Evolutionary conservation across 1,140 invertebrate species (phyloP).

Genomic region (Triops longicaudatus): DNA sequence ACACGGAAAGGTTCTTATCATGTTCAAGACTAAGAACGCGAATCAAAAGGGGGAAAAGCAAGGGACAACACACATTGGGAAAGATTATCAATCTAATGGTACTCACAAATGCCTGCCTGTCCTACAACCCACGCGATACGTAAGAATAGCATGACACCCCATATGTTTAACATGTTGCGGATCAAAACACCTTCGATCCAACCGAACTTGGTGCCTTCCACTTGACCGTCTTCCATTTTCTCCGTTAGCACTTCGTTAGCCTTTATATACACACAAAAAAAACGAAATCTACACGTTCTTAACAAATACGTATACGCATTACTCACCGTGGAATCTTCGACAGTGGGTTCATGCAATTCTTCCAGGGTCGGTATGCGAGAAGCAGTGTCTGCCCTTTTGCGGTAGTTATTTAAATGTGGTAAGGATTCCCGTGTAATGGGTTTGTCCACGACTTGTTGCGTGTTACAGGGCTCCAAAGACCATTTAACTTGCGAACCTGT

Average conservation of each 20-base stretch:
- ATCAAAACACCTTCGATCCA: conserved; percentile 82
- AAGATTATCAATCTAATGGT: neutral
- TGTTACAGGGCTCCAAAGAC: neutral
- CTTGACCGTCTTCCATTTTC: neutral
- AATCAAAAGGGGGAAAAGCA: neutral
- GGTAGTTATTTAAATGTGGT: conserved; percentile 23
- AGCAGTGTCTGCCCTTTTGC: neutral
- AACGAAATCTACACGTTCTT: too few species aligned
- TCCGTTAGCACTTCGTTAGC: neutral
- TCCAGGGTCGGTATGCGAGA: conserved; percentile 19
- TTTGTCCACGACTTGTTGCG: neutral
- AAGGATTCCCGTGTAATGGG: neutral
- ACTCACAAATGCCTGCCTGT: conserved; percentile 59
- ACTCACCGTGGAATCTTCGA: neutral
- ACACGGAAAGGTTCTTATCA: neutral
- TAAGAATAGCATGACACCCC: conserved; percentile 79
- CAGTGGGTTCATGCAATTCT: conserved; percentile 23
- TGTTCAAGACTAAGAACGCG: neutral
- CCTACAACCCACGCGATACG: conserved; percentile 77
- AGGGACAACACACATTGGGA: neutral
- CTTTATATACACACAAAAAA: neutral
- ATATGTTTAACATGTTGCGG: conserved; percentile 47
- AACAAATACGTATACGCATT: too few species aligned
- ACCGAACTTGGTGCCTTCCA: conserved; percentile 62
- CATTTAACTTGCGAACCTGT: neutral